Percentiles rank a stretch among this genome's conserved stretches.
Evolutionary conservation across 2,888 invertebrate species (phyloP).

Genomic region (Cylindroiulus punctatus): DNA sequence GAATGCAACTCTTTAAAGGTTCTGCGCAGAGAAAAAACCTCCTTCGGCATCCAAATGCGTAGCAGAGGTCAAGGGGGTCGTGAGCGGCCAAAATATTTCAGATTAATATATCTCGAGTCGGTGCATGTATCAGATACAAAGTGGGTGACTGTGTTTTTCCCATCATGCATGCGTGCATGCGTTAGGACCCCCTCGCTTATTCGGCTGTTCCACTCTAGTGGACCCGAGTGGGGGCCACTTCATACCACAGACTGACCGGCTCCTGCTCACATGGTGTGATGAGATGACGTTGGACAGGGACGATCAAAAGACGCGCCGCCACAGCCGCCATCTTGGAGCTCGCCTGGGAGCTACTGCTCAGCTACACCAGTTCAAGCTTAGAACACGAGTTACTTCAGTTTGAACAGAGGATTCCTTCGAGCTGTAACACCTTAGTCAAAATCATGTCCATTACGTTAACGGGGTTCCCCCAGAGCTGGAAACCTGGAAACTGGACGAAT

Average conservation of each 20-base stretch:
- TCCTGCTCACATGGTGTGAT: neutral
- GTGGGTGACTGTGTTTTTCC: constrained; percentile 30
- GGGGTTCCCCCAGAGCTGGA: no score
- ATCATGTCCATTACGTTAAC: no score
- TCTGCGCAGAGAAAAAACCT: no score
- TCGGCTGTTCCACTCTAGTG: constrained; percentile 26
- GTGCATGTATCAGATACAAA: neutral
- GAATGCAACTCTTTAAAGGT: no score
- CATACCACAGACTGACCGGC: constrained; percentile 26
- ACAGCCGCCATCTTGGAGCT: neutral
- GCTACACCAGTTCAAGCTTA: no score
- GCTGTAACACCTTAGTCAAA: no score
- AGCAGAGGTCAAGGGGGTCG: neutral
- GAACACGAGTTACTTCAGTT: neutral
- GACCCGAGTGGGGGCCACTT: constrained; percentile 25
- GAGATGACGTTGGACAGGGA: constrained; percentile 18
- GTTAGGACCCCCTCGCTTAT: constrained; percentile 25
- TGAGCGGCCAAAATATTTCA: neutral
- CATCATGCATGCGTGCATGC: constrained; percentile 19
- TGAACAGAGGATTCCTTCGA: neutral
- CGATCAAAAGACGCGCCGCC: constrained; percentile 6
- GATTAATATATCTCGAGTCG: constrained; percentile 11
- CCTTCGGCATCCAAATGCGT: neutral
- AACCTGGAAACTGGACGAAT: no score
- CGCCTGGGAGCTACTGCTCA: no score